Conservation (phyloP, 2,113 vertebrate genomes). For the Myocastor coypus region DNA sequence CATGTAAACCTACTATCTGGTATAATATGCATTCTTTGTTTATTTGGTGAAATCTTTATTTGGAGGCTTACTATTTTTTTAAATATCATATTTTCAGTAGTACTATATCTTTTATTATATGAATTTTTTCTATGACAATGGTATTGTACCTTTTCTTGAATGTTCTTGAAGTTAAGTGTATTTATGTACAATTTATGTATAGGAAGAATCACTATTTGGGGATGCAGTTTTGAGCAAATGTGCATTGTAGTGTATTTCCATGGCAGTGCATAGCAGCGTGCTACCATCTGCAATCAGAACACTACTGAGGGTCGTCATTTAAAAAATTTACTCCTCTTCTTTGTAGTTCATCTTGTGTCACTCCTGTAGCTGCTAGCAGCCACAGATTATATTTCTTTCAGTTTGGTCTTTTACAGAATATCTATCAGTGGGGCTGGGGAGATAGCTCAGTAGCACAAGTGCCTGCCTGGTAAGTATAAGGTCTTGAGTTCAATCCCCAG, state of each 20-base stretch:
- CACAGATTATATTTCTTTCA: background rate
- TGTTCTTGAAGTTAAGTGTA: background rate
- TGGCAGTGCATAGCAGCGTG: background rate
- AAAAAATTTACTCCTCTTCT: background rate
- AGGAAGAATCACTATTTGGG: background rate
- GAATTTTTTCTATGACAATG: slow-evolving; percentile 30
- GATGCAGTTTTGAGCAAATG: background rate
- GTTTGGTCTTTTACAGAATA: slow-evolving; percentile 8
- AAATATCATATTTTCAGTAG: background rate
- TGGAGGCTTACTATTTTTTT: background rate
- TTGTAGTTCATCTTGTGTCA: background rate
- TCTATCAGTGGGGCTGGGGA: no score
- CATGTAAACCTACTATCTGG: background rate
- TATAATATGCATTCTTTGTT: background rate
- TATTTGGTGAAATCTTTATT: slow-evolving; percentile 2
- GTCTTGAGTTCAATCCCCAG: no score
- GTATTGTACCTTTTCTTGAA: background rate
- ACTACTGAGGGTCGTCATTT: background rate
- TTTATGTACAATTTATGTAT: background rate
- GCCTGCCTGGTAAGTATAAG: no score
- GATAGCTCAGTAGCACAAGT: no score
- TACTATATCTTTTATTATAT: background rate
- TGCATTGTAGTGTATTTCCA: background rate
- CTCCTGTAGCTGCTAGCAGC: background rate
- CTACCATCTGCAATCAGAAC: background rate